Conservation (phyloP, 2,888 invertebrate species). For the Spodoptera picta region DNA sequence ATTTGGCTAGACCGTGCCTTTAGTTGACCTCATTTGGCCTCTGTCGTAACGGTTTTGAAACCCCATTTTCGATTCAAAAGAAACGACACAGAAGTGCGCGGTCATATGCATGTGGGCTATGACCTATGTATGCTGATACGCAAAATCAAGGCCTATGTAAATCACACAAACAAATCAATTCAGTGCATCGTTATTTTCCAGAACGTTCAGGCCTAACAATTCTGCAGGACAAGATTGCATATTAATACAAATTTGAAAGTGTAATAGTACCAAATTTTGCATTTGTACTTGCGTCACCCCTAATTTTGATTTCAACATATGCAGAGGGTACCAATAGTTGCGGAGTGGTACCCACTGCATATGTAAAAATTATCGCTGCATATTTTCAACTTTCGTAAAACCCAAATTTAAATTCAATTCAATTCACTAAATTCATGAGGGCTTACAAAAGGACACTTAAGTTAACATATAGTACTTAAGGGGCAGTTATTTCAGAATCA, state of each 20-base stretch:
- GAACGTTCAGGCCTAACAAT: slow-evolving; percentile 9
- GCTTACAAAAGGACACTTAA: too few relatives aligned
- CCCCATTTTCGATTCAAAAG: too few relatives aligned
- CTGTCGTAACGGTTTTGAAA: too few relatives aligned
- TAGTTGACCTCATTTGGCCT: too few relatives aligned
- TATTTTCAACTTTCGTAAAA: too few relatives aligned
- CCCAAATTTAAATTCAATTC: too few relatives aligned
- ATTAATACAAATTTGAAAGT: slow-evolving; percentile 30
- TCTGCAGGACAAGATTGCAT: slow-evolving; percentile 10
- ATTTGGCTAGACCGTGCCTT: too few relatives aligned
- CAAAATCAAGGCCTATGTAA: slow-evolving; percentile 10
- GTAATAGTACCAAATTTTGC: slow-evolving; percentile 21
- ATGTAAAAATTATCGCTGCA: neutral
- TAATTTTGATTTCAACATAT: neutral
- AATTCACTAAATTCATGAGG: too few relatives aligned
- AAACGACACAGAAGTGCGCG: too few relatives aligned
- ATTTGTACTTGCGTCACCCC: slow-evolving; percentile 14
- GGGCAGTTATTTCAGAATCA: too few relatives aligned
- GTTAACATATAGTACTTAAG: too few relatives aligned
- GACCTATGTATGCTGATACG: neutral
- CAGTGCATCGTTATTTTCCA: slow-evolving; percentile 22
- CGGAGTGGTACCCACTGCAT: neutral
- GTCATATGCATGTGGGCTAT: neutral
- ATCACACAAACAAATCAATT: slow-evolving; percentile 9
- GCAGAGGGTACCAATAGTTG: neutral